Evolutionary conservation across 2,888 invertebrate species (phyloP).

Genomic region (Blastobasis adustella): DNA sequence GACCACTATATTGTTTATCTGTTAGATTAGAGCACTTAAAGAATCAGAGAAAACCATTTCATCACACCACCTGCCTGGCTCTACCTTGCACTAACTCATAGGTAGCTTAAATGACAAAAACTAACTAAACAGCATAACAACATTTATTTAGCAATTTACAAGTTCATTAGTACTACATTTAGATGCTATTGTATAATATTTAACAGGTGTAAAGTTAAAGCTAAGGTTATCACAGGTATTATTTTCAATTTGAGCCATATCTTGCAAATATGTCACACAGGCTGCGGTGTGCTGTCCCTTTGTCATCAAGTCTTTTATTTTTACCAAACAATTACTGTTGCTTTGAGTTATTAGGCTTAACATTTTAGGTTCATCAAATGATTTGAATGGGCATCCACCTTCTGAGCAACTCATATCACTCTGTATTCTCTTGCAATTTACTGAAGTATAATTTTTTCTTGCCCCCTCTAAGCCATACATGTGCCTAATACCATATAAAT

Average conservation of each 20-base stretch:
- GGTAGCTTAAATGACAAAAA: no score
- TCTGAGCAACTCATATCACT: slow-evolving; percentile 67
- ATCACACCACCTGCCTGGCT: no score
- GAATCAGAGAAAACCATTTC: no score
- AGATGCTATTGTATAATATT: slow-evolving; percentile 38
- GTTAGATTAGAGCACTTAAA: no score
- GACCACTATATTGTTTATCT: no score
- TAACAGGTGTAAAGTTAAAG: slow-evolving; percentile 58
- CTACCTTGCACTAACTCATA: no score
- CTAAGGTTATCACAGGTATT: slow-evolving; percentile 36
- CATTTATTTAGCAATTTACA: slow-evolving; percentile 2
- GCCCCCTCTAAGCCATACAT: slow-evolving; percentile 83
- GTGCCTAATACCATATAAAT: slow-evolving; percentile 80
- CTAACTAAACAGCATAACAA: background rate
- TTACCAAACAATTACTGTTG: no score
- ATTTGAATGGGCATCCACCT: slow-evolving; percentile 79
- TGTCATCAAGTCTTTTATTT: no score
- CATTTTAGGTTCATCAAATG: slow-evolving; percentile 66
- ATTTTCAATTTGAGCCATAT: slow-evolving; percentile 9
- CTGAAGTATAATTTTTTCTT: slow-evolving; percentile 75
- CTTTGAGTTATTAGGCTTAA: slow-evolving; percentile 17
- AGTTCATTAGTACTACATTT: slow-evolving; percentile 11
- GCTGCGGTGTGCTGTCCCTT: slow-evolving; percentile 39
- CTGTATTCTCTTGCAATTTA: slow-evolving; percentile 76
- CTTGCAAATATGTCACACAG: slow-evolving; percentile 36